These are phyloP conservation scores for Gambelia wislizenii DNA, from an alignment of 2,797 vertebrate genomes.

Conservation along the genomic window DNA sequence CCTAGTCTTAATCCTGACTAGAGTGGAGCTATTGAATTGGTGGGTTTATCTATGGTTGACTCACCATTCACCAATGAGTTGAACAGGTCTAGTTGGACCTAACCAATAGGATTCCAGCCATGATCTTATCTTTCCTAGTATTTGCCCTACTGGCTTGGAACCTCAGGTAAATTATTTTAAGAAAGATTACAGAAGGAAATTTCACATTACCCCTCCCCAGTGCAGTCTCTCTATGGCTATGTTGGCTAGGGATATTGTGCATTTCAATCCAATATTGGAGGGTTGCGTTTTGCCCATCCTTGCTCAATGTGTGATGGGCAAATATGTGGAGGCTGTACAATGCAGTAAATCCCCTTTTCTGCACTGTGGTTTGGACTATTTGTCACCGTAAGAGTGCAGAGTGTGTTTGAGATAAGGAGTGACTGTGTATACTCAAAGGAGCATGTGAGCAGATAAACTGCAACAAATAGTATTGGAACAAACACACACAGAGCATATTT, in stretches of 20 bases:
- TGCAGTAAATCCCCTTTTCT: not conserved
- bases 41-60: too few relatives aligned
- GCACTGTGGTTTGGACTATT: not conserved
- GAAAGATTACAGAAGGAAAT: too few relatives aligned
- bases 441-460: not conserved
- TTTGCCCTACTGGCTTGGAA: not conserved
- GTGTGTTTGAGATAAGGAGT: not conserved
- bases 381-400: not conserved
- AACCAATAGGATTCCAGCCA: too few relatives aligned
- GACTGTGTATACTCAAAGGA: constrained; percentile 22
- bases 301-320: not conserved
- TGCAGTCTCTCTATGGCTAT: too few relatives aligned
- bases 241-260: too few relatives aligned
- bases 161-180: not conserved
- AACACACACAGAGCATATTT: constrained; percentile 16
- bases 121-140: not conserved
- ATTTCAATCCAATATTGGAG: too few relatives aligned
- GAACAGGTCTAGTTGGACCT: too few relatives aligned
- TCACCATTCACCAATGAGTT: too few relatives aligned
- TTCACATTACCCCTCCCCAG: too few relatives aligned
- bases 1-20: too few relatives aligned
- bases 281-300: too few relatives aligned
- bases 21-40: too few relatives aligned
- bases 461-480: constrained; percentile 2
- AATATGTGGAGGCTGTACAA: not conserved